phyloP scores from a whole-genome alignment of 2,113 vertebrate genomes.

The human region GRCh38 chr3:39642001-39642500 shows the following conservation, averaged over 20 bases:
- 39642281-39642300: neutral
- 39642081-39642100: neutral
- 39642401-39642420: neutral
- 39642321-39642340: neutral
- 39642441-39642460: neutral
- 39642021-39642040: neutral
- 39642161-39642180: neutral
- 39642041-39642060: neutral
- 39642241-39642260: conserved; percentile 9
- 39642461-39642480: neutral
- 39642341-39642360: neutral
- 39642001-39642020: neutral
- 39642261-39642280: neutral
- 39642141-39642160: neutral
- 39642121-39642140: neutral
- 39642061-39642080: neutral
- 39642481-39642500: neutral
- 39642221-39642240: neutral
- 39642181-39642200: neutral
- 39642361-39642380: neutral
- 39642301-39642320: neutral
- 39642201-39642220: neutral
- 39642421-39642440: neutral
- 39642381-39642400: neutral
- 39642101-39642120: neutral